Conservation (phyloP, 2,797 vertebrate species). For the Rousettus madagascariensis region DNA sequence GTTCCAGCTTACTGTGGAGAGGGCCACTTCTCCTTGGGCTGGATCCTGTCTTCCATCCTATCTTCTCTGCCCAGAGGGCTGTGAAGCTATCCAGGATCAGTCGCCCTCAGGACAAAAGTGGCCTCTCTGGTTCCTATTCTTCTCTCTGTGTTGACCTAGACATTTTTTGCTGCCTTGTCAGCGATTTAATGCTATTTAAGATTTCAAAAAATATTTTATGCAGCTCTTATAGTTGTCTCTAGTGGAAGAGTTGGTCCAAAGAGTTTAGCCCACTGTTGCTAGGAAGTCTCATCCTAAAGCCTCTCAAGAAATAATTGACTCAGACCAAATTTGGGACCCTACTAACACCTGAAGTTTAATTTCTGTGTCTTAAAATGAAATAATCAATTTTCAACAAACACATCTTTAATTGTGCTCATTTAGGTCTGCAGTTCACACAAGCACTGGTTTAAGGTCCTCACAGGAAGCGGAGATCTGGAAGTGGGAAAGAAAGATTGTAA, state of each 20-base stretch:
- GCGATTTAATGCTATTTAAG: not conserved
- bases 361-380: constrained; percentile 18
- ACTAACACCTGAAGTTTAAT: not conserved
- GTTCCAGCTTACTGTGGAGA: not conserved
- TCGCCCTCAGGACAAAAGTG: not conserved
- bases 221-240: not conserved
- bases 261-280: no score
- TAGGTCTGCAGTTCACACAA: not conserved
- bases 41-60: not conserved
- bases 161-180: not conserved
- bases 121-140: not conserved
- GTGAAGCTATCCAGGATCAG: not conserved
- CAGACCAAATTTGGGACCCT: not conserved
- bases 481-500: not conserved
- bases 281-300: not conserved
- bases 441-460: not conserved
- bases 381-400: not conserved
- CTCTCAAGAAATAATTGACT: not conserved
- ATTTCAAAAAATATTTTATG: not conserved
- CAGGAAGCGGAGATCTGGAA: not conserved
- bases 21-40: not conserved
- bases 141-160: not conserved
- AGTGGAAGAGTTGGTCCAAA: not conserved
- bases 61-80: not conserved
- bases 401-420: not conserved